Conservation (phyloP, 2,797 vertebrate species). For the Lycodopsis pacificus region DNA sequence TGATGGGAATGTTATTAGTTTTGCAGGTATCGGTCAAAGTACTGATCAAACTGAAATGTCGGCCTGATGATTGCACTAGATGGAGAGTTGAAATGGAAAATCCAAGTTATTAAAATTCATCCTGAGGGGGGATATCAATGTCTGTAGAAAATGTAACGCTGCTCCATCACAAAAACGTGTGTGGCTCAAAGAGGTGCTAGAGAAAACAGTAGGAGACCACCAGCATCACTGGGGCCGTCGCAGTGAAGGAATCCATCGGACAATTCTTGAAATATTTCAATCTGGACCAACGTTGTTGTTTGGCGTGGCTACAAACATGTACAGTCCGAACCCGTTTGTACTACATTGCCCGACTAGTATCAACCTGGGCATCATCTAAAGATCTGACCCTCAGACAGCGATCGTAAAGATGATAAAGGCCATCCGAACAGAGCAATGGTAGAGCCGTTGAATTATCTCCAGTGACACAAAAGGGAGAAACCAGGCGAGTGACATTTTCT, state of each 20-base stretch:
- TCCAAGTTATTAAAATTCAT: background rate
- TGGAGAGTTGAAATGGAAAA: background rate
- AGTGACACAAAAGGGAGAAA: constrained; percentile 48
- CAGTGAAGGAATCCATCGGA: background rate
- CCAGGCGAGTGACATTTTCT: constrained; percentile 74
- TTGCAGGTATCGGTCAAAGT: background rate
- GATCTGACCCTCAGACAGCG: background rate
- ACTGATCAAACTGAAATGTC: background rate
- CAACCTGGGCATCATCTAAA: constrained; percentile 2
- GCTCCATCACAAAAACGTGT: background rate
- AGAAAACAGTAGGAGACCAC: background rate
- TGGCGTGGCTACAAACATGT: background rate
- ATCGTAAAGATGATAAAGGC: constrained; percentile 29
- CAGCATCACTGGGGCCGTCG: background rate
- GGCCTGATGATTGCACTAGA: background rate
- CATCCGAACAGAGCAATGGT: constrained; percentile 6
- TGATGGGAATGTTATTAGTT: too few species aligned
- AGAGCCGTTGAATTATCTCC: constrained; percentile 32
- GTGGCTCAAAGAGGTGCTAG: background rate
- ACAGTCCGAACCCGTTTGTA: constrained; percentile 45
- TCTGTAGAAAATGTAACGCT: background rate
- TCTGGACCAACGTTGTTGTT: background rate
- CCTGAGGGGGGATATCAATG: background rate
- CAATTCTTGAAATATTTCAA: background rate
- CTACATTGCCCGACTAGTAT: background rate